Percentiles rank a stretch among this genome's conserved stretches.
These are phyloP conservation scores for Sicus ferrugineus DNA, from an alignment of 2,888 invertebrate species.

Conservation along the genomic window DNA sequence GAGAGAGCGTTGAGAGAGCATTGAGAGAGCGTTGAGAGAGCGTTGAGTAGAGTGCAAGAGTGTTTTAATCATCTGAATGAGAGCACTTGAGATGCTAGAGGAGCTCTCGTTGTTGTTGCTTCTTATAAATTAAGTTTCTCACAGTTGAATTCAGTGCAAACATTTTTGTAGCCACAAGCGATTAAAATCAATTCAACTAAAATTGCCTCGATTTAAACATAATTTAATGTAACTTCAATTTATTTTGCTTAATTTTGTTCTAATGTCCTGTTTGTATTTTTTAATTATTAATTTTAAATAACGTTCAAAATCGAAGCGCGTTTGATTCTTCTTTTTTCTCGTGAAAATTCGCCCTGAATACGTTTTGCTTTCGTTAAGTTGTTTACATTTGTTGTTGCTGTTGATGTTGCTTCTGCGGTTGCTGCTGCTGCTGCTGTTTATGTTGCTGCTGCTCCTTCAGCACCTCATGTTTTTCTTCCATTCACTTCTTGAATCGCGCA, in stretches of 20 bases:
- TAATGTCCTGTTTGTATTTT: not conserved
- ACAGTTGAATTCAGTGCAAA: no score
- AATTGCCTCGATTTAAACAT: no score
- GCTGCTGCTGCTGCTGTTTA: no score
- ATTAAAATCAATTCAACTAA: no score
- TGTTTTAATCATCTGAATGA: not conserved
- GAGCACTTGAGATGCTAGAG: not conserved
- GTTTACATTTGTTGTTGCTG: constrained; percentile 4
- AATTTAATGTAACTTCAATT: not conserved
- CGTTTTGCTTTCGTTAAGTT: no score
- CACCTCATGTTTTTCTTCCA: not conserved
- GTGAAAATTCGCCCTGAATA: no score
- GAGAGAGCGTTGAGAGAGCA: constrained; percentile 7
- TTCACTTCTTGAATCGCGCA: not conserved
- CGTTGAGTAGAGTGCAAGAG: not conserved
- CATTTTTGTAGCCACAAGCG: no score
- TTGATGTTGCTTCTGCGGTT: not conserved
- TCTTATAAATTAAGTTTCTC: no score
- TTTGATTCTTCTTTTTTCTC: no score
- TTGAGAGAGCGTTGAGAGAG: constrained; percentile 7
- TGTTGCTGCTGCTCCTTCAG: not conserved
- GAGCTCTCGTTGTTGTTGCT: not conserved
- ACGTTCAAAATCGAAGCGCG: not conserved
- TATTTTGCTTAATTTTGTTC: not conserved
- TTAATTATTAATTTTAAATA: not conserved